Percentiles rank a stretch among this genome's conserved stretches.
phyloP scores from a whole-genome alignment of 2,113 vertebrate genomes.

The Lophius piscatorius region DNA sequence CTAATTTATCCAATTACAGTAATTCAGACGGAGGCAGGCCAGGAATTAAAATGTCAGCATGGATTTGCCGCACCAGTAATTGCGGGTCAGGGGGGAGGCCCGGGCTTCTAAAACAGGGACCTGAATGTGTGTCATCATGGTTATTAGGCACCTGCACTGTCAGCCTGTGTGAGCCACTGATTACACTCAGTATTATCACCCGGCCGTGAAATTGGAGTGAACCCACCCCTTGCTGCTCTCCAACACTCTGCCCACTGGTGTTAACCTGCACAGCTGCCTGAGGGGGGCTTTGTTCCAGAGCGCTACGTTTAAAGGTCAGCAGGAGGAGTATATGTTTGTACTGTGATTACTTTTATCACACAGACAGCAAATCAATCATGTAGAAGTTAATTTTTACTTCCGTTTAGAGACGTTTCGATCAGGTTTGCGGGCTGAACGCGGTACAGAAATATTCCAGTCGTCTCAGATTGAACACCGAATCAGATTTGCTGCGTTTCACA shows the following conservation, averaged over 20 bases:
- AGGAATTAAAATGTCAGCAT: constrained; percentile 71
- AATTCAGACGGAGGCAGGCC: constrained; percentile 66
- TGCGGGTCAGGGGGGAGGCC: constrained; percentile 40
- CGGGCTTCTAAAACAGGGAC: constrained; percentile 58
- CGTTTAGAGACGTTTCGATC: too few species aligned
- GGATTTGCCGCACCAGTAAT: constrained; percentile 39
- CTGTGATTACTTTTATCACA: neutral
- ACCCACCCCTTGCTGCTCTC: neutral
- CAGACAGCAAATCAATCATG: too few species aligned
- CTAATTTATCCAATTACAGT: constrained; percentile 80
- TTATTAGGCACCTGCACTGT: constrained; percentile 82
- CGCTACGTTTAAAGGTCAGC: too few species aligned
- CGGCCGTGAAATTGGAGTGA: constrained; percentile 63
- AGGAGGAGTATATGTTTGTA: neutral
- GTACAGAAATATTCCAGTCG: too few species aligned
- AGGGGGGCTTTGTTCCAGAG: too few species aligned
- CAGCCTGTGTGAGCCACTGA: constrained; percentile 62
- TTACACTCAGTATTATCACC: constrained; percentile 60
- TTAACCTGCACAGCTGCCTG: neutral
- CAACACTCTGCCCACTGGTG: neutral
- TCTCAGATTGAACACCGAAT: too few species aligned
- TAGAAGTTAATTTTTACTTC: too few species aligned
- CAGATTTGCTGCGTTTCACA: too few species aligned
- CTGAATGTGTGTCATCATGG: constrained; percentile 50
- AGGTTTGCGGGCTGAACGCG: too few species aligned